phyloP scores from a whole-genome alignment of 2,888 invertebrate species.

The Crepidodera aurea region DNA sequence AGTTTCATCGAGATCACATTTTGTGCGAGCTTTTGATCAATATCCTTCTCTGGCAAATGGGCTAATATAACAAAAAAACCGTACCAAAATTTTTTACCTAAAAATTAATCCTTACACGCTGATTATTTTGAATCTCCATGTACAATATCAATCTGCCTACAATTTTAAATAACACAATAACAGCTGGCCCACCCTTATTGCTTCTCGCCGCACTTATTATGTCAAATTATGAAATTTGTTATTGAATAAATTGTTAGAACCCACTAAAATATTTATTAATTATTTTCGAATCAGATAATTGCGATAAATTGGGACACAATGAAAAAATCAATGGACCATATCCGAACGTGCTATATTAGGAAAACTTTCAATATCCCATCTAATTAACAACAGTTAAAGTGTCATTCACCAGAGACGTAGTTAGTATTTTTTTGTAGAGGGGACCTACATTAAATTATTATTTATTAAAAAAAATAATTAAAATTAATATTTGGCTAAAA shows the following conservation, averaged over 20 bases:
- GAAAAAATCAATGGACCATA: slow-evolving; percentile 19
- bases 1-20: too few species aligned
- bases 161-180: slow-evolving; percentile 2
- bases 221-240: slow-evolving; percentile 4
- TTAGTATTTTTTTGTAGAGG: neutral
- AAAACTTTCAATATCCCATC: slow-evolving; percentile 5
- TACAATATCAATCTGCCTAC: too few species aligned
- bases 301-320: slow-evolving; percentile 4
- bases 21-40: too few species aligned
- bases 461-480: too few species aligned
- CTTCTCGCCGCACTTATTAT: too few species aligned
- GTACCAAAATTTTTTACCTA: too few species aligned
- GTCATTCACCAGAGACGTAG: neutral
- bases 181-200: neutral
- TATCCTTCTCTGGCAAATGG: too few species aligned
- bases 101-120: too few species aligned
- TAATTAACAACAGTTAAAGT: neutral
- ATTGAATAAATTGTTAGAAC: neutral
- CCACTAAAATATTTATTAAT: slow-evolving; percentile 1
- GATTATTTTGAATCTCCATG: too few species aligned
- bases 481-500: too few species aligned
- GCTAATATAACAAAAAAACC: too few species aligned
- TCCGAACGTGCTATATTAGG: slow-evolving; percentile 10
- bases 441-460: neutral
- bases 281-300: slow-evolving; percentile 19